These are phyloP conservation scores for Gymnocheta viridis DNA, from an alignment of 2,888 invertebrate genomes.

Conservation along the genomic window DNA sequence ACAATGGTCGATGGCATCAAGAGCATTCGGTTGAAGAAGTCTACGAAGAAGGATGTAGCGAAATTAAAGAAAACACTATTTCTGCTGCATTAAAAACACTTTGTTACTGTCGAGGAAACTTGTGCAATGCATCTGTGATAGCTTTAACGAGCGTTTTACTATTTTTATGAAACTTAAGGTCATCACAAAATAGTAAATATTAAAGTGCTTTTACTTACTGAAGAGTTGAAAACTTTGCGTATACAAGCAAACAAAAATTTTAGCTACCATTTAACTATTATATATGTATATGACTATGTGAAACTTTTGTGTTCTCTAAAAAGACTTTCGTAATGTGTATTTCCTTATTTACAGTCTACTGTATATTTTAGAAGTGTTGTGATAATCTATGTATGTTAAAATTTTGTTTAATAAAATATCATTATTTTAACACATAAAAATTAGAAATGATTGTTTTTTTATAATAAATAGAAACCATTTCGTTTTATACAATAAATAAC, in stretches of 20 bases:
- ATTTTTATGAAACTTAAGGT: constrained; percentile 15
- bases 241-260: too few species aligned
- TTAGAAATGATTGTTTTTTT: too few species aligned
- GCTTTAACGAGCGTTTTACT: constrained; percentile 34
- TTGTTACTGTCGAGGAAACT: constrained; percentile 89
- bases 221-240: neutral
- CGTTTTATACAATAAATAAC: too few species aligned
- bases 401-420: constrained; percentile 34
- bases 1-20: constrained; percentile 85
- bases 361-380: constrained; percentile 38
- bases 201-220: neutral
- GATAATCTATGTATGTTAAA: constrained; percentile 41
- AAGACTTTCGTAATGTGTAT: constrained; percentile 26
- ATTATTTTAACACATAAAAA: constrained; percentile 8
- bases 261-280: too few species aligned
- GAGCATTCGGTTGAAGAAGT: constrained; percentile 87
- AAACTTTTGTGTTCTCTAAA: constrained; percentile 36
- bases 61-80: constrained; percentile 85
- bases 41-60: constrained; percentile 87
- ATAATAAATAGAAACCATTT: too few species aligned
- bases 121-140: constrained; percentile 85
- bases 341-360: constrained; percentile 11
- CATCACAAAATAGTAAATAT: neutral
- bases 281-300: neutral
- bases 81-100: constrained; percentile 81